Conservation (phyloP, 2,888 invertebrate species). For the Trichopria drosophilae region DNA sequence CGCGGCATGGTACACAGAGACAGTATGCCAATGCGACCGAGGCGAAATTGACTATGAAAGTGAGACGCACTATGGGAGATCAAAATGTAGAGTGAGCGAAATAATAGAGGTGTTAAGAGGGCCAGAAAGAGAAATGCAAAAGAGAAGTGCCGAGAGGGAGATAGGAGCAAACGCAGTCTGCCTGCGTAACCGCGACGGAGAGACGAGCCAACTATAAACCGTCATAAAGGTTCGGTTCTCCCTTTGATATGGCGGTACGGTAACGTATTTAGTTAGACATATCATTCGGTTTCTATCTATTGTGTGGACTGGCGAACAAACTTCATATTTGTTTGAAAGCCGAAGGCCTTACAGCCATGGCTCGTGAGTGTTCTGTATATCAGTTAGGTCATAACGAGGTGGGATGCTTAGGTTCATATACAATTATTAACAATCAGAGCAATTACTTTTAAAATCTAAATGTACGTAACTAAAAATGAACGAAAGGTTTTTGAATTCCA, state of each 20-base stretch:
- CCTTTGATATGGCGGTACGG: conserved; percentile 52
- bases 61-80: no score
- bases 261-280: conserved; percentile 57
- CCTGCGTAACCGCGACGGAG: conserved; percentile 45
- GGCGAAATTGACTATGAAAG: conserved; percentile 7
- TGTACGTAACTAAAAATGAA: conserved; percentile 26
- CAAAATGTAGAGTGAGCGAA: no score
- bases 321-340: conserved; percentile 57
- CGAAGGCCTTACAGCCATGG: not conserved
- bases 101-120: no score
- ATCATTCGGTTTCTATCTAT: conserved; percentile 57
- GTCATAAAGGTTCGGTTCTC: conserved; percentile 55
- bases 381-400: not conserved
- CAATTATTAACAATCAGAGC: no score
- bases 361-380: not conserved
- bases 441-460: no score
- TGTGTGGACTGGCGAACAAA: conserved; percentile 52
- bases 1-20: not conserved
- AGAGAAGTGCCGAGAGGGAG: not conserved
- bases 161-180: conserved; percentile 14
- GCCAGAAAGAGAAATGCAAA: no score
- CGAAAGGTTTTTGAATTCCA: no score
- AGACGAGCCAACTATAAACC: conserved; percentile 53
- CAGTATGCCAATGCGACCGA: conserved; percentile 35
- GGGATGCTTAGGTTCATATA: no score